A percentile compares a stretch with the other conserved stretches of the same genome.
Conservation (phyloP, 2,888 invertebrate genomes). For the Apotomis betuletana region DNA sequence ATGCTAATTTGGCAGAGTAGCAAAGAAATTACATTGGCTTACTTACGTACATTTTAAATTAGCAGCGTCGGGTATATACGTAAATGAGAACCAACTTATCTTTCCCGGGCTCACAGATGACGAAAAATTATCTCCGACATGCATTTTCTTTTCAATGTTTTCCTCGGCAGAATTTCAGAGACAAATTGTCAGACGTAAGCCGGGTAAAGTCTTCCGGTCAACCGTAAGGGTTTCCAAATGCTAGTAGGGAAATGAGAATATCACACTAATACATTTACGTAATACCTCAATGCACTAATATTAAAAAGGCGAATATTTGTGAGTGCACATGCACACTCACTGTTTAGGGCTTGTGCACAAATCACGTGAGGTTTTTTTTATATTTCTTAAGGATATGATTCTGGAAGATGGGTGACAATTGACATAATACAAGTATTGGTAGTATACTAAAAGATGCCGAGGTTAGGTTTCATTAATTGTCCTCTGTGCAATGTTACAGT, state of each 20-base stretch:
- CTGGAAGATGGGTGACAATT: too few relatives aligned
- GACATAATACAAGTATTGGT: too few relatives aligned
- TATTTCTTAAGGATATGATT: too few relatives aligned
- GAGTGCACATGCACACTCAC: too few relatives aligned
- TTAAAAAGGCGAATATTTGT: too few relatives aligned
- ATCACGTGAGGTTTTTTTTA: too few relatives aligned
- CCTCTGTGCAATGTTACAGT: too few relatives aligned
- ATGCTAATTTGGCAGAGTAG: constrained; percentile 22
- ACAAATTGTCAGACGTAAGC: constrained; percentile 32
- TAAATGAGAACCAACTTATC: constrained; percentile 14
- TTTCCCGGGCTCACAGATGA: constrained; percentile 30
- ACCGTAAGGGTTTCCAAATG: constrained; percentile 19
- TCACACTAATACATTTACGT: too few relatives aligned
- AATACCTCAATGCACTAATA: too few relatives aligned
- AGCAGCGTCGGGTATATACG: constrained; percentile 10
- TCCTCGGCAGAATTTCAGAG: constrained; percentile 22
- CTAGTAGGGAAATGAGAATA: background rate
- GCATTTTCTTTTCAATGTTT: constrained; percentile 37
- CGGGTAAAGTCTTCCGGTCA: constrained; percentile 22
- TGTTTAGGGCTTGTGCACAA: too few relatives aligned
- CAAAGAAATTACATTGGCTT: constrained; percentile 10
- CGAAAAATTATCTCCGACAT: constrained; percentile 37
- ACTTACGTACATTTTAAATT: constrained; percentile 34
- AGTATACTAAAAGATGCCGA: too few relatives aligned
- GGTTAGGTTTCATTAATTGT: too few relatives aligned